A percentile compares a stretch with the other conserved stretches of the same genome.
phyloP scores from a whole-genome alignment of 2,888 invertebrate genomes.

The Ectemnius cavifrons region DNA sequence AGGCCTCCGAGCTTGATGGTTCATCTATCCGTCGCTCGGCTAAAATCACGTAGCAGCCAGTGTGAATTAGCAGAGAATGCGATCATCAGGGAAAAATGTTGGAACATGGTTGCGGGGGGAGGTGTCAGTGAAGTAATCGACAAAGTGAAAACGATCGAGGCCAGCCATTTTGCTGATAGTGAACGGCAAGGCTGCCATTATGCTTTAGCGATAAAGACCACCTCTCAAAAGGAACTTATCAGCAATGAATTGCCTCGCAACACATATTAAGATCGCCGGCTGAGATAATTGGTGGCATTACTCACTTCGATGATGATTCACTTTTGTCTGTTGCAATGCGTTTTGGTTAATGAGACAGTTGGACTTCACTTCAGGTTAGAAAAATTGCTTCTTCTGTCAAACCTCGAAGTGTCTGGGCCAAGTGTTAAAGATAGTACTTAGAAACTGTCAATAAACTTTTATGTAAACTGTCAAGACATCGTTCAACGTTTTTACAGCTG shows the following conservation, averaged over 20 bases:
- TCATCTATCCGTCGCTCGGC: not conserved
- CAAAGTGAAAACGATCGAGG: conserved; percentile 9
- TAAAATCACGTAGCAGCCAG: not conserved
- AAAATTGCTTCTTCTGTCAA: too few species aligned
- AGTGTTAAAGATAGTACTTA: too few species aligned
- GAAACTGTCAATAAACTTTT: too few species aligned
- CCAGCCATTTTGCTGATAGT: conserved; percentile 57
- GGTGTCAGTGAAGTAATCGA: not conserved
- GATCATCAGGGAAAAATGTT: not conserved
- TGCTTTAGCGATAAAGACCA: conserved; percentile 52
- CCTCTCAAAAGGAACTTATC: conserved; percentile 45
- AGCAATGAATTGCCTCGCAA: conserved; percentile 52
- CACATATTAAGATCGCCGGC: conserved; percentile 46
- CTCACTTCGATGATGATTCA: conserved; percentile 50
- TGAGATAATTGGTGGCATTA: conserved; percentile 52
- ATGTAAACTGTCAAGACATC: not conserved
- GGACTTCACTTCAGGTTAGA: too few species aligned
- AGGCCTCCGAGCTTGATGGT: too few species aligned
- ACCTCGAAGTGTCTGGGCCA: too few species aligned
- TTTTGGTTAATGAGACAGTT: too few species aligned
- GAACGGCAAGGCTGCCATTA: conserved; percentile 56
- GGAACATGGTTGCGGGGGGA: not conserved
- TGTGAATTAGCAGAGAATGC: not conserved
- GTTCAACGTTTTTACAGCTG: conserved; percentile 23
- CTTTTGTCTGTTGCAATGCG: not conserved